A percentile compares a stretch with the other conserved stretches of the same genome.
These are phyloP conservation scores for Syngnathus floridae DNA, from an alignment of 2,113 vertebrate species.

Conservation along the genomic window DNA sequence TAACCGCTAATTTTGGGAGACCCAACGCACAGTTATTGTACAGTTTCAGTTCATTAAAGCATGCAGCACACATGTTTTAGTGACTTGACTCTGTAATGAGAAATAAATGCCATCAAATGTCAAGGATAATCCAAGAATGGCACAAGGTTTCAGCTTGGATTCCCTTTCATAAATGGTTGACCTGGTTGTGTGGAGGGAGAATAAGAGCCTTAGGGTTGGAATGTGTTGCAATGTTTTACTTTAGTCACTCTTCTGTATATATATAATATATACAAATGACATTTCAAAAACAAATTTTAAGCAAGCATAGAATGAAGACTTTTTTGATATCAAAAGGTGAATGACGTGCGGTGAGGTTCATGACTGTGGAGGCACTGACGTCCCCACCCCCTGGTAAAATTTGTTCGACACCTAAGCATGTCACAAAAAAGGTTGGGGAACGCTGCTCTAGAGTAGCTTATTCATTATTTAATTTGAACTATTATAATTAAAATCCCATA, in stretches of 20 bases:
- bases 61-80: neutral
- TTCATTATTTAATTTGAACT: too few relatives aligned
- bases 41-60: neutral
- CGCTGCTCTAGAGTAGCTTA: too few relatives aligned
- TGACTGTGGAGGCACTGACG: too few relatives aligned
- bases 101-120: slow-evolving; percentile 12
- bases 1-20: neutral
- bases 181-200: neutral
- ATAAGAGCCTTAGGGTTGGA: neutral
- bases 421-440: too few relatives aligned
- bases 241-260: neutral
- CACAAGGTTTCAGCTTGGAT: slow-evolving; percentile 5
- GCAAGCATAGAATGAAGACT: too few relatives aligned
- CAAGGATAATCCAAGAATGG: slow-evolving; percentile 8
- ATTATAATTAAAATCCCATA: too few relatives aligned
- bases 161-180: slow-evolving; percentile 7
- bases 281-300: neutral
- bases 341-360: too few relatives aligned
- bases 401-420: too few relatives aligned
- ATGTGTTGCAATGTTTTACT: neutral
- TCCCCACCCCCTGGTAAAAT: too few relatives aligned
- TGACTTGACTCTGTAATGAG: slow-evolving; percentile 1
- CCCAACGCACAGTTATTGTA: neutral
- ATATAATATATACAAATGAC: neutral
- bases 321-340: too few relatives aligned